Evolutionary conservation across 2,113 vertebrate species (phyloP), one percentile per base, ranked within the genome.

Genomic region (Eretmochelys imbricata): DNA sequence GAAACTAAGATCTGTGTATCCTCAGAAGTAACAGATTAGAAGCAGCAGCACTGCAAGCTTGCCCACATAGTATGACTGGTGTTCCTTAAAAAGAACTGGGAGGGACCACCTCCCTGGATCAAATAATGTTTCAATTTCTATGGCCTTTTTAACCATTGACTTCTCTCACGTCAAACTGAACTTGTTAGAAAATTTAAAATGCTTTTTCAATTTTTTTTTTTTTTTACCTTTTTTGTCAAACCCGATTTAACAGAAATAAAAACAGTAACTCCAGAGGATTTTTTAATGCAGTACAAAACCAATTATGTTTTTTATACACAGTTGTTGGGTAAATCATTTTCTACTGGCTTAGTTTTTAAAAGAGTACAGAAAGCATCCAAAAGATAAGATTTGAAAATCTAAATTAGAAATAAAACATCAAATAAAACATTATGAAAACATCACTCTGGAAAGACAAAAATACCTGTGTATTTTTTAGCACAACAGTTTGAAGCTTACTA

Each of bases 401-500:
- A 94, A 94, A 87, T 84, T 57, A 92, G 80, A 97, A 97, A 20
- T 27, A 54, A 95, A 89, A 94, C 87, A 82, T 62, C 10, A 86
- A 89, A 22, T 27, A 54, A 95, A 90, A 94, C 89, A 87, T 62
- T 3, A 7, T 48, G 48, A 46, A 78, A 27, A 78, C 22, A 14
- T 48, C 11, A 12, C 25, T 48, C 94, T 95, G 95, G 94, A 69
- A 88, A 93, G 84, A 95, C 94, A 96, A 91, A 93, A 96, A 96
- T 92, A 94, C 65, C 54, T 95, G 82, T 88, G 87, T 54, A 76
- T 88, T 97, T 35, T 76, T 97, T 83, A 86, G 97, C 82, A 91
- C 48, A 78, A 85, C 59, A 91, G 92, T 91, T 96, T 97, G 91
- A 93, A 81, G 87, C 94, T 97, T 94, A 96, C 27, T 38, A 79